Evolutionary conservation across 1,140 invertebrate genomes (phyloP), one percentile per base, ranked within the genome.

Genomic region (Drosophila teissieri): DNA sequence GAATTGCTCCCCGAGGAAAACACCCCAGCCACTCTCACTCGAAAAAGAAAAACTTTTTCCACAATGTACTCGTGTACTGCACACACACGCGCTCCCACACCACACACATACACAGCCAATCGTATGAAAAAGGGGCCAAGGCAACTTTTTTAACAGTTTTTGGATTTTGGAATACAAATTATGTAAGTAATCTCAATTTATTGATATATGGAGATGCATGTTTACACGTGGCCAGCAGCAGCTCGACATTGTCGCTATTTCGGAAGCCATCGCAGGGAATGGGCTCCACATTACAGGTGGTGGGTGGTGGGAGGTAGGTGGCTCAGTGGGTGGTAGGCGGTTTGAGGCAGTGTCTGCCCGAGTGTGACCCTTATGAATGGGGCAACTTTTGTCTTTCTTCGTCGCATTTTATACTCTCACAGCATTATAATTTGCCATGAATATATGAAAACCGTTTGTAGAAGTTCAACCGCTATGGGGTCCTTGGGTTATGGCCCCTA

Each of bases 151-250:
- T 74, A 88, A 84, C 84, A 89, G 76, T 89, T 88, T 82, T 88
- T 84, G 84, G 80, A 84, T 89, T 88, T 88, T 84, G 85, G 84
- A 84, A 88, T 88, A 88, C 84, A 88, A 89, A 88, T 89, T 88
- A 84, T 88, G 84, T 80, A 84, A 77, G 84, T 88, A 88, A 88
- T 88, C 84, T 88, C 85, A 86, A 88, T 88, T 89, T 89, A 88
- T 88, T 88, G 84, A 88, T 45, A 64, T 70, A 65, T 81, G 56
- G 68, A 64, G 53, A 84, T 79, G 58, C 67, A 73, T 77, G 77
- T 78, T 55, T 67, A 70, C 78, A 76, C 58, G 62, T 76, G 73
- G 52, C 55, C 67, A 54, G 60, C 39, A 73, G 54, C 31, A 42
- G 51, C 11, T 36, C 40, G 58, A 57, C 72, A 68, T 65, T 68